phyloP scores from a whole-genome alignment of 2,888 invertebrate species.

The Aleiodes alternator region DNA sequence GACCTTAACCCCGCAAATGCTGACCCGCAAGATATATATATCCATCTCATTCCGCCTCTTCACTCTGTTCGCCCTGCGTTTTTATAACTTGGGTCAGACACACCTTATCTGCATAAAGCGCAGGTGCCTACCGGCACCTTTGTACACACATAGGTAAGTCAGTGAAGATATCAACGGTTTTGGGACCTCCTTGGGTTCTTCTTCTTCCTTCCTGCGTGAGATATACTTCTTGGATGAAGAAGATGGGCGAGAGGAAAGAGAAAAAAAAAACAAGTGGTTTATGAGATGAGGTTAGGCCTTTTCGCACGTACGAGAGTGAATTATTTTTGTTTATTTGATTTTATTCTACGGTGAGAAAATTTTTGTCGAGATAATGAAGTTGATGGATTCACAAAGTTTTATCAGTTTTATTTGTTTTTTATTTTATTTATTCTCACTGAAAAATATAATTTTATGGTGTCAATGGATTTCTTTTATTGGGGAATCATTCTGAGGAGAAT shows the following conservation, averaged over 20 bases:
- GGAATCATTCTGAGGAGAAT: too few species aligned
- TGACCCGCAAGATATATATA: conserved; percentile 51
- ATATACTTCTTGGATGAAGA: background rate
- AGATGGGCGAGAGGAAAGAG: too few species aligned
- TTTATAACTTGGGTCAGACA: conserved; percentile 47
- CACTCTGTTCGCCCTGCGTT: conserved; percentile 27
- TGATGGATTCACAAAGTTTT: too few species aligned
- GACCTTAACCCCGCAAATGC: conserved; percentile 60
- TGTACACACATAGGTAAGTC: conserved; percentile 52
- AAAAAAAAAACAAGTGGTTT: background rate
- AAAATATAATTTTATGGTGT: too few species aligned
- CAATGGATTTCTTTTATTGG: too few species aligned
- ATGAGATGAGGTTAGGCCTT: conserved; percentile 12
- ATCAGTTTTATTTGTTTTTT: too few species aligned
- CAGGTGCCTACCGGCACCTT: conserved; percentile 73
- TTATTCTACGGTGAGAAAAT: too few species aligned
- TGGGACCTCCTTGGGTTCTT: conserved; percentile 41
- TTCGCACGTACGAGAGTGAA: conserved; percentile 41
- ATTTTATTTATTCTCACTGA: too few species aligned
- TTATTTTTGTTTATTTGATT: conserved; percentile 23
- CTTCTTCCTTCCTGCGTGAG: conserved; percentile 34
- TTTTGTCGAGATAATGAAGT: too few species aligned
- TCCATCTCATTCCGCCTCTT: conserved; percentile 10
- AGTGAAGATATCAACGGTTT: conserved; percentile 56
- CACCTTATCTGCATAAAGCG: conserved; percentile 73